These are phyloP conservation scores for Phrixothrix hirtus DNA, from an alignment of 2,888 invertebrate species.

Conservation along the genomic window DNA sequence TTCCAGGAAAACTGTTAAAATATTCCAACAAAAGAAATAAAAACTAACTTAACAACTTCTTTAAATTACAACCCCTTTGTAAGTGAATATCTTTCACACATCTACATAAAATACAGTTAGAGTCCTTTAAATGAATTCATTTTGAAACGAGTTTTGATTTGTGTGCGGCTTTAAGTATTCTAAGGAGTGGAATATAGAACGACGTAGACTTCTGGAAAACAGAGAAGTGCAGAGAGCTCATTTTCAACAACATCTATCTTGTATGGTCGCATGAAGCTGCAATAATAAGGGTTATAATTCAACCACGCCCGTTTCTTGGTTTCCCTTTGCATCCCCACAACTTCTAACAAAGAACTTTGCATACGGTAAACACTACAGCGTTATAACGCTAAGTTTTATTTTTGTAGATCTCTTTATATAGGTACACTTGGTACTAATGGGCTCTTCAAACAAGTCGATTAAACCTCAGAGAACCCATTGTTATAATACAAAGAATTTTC, in stretches of 20 bases:
- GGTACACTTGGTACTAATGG: not conserved
- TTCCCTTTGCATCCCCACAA: slow-evolving; percentile 30
- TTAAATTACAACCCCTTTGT: not conserved
- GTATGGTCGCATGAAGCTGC: slow-evolving; percentile 52
- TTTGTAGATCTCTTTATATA: not conserved
- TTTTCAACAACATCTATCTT: slow-evolving; percentile 54
- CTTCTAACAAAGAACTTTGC: slow-evolving; percentile 29
- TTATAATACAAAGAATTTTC: too few relatives aligned
- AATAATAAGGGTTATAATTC: slow-evolving; percentile 55
- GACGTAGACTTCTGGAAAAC: slow-evolving; percentile 26
- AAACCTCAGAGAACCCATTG: not conserved
- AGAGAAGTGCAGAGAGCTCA: slow-evolving; percentile 47
- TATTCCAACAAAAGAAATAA: not conserved
- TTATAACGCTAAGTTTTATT: slow-evolving; percentile 3
- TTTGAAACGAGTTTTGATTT: slow-evolving; percentile 28
- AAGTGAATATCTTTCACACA: not conserved
- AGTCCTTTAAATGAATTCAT: slow-evolving; percentile 12
- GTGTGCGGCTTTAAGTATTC: slow-evolving; percentile 22
- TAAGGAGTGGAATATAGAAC: slow-evolving; percentile 31
- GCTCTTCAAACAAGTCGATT: not conserved
- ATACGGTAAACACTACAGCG: slow-evolving; percentile 29
- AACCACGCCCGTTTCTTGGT: slow-evolving; percentile 43
- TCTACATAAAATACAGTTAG: not conserved
- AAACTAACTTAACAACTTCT: not conserved
- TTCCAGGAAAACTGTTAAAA: too few relatives aligned